Percentiles rank a stretch among this genome's conserved stretches.
Conservation (phyloP, 2,888 invertebrate genomes). For the Girardia tigrina region DNA sequence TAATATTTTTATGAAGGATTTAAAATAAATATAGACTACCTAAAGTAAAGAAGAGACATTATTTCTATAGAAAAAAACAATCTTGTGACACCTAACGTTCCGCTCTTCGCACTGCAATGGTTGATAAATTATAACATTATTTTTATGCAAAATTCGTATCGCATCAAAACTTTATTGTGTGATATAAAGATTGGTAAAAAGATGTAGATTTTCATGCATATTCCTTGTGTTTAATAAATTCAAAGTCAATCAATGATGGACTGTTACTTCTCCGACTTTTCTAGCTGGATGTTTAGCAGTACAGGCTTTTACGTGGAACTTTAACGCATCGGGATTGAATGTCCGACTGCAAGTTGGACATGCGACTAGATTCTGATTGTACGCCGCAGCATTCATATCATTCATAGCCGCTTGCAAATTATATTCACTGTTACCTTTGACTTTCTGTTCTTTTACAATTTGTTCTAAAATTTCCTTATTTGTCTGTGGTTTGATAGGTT, state of each 20-base stretch:
- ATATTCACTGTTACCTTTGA: conserved; percentile 44
- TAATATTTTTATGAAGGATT: no score
- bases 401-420: conserved; percentile 46
- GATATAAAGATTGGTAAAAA: no score
- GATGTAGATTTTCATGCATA: no score
- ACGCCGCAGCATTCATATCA: conserved; percentile 56
- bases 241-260: not conserved
- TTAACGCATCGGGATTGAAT: conserved; percentile 58
- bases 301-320: conserved; percentile 56
- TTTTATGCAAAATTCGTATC: no score
- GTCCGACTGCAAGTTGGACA: conserved; percentile 59
- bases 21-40: no score
- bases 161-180: no score
- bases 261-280: not conserved
- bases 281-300: conserved; percentile 34
- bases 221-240: not conserved
- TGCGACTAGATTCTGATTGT: conserved; percentile 55
- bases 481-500: conserved; percentile 33
- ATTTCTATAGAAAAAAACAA: no score
- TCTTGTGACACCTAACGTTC: no score
- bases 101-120: no score
- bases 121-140: no score
- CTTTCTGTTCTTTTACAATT: conserved; percentile 57
- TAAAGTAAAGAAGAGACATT: no score
- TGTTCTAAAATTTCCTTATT: conserved; percentile 41